Conservation (phyloP, 2,888 invertebrate genomes). For the Lithophane semibrunnea region DNA sequence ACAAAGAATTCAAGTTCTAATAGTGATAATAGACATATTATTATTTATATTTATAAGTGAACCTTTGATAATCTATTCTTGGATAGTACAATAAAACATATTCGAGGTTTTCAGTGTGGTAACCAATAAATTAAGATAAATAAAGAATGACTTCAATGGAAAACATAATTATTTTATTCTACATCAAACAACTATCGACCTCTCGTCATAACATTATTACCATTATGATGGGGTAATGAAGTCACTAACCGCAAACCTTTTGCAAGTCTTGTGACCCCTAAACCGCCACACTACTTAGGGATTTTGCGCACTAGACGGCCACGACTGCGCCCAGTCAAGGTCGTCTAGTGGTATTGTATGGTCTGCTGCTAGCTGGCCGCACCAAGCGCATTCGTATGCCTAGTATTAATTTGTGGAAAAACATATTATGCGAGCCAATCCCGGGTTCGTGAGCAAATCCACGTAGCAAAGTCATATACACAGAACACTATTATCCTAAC, state of each 20-base stretch:
- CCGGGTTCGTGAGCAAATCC: too few relatives aligned
- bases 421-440: too few relatives aligned
- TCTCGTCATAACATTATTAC: not conserved
- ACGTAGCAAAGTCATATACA: too few relatives aligned
- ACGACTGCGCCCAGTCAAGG: too few relatives aligned
- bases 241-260: too few relatives aligned
- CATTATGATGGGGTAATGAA: too few relatives aligned
- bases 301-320: too few relatives aligned
- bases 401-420: not conserved
- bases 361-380: too few relatives aligned
- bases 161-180: not conserved
- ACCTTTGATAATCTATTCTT: slow-evolving; percentile 52
- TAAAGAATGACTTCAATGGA: slow-evolving; percentile 33
- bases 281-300: not conserved
- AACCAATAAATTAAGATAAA: slow-evolving; percentile 5
- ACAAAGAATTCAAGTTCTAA: slow-evolving; percentile 99
- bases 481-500: too few relatives aligned
- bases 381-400: too few relatives aligned
- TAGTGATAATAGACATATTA: slow-evolving; percentile 65
- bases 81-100: slow-evolving; percentile 52
- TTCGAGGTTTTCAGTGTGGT: slow-evolving; percentile 28
- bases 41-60: slow-evolving; percentile 63
- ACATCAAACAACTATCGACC: not conserved
- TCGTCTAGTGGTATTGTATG: too few relatives aligned
- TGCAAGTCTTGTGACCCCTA: not conserved